Base-by-base conservation (phyloP, 2,113 vertebrate genomes). In the Sander lucioperca region DNA sequence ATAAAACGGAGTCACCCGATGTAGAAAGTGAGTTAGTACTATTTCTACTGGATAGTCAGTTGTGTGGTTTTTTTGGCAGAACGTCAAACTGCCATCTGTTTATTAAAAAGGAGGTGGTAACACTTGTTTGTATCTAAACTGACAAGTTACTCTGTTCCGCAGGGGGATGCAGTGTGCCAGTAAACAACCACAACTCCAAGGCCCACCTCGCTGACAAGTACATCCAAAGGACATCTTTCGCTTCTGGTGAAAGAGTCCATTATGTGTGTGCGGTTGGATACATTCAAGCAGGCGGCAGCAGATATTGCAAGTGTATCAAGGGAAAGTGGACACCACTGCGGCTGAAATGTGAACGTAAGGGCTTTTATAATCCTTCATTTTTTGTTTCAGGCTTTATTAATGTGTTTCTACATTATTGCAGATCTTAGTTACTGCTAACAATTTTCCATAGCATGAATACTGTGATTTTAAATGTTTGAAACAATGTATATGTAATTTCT, bases 331-430 rank as follows among this genome's bases (percentile, higher is more conserved):
- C 91, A 0, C 64, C 45, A 0, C 58, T 90, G 78, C 4, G 0
- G 36, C 63, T 93, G 0, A 79, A 21, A 25, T 94, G 93, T 77
- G 47, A 86, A 91, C 67, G 93, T 94, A 80, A 86, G 90, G 13
- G n/a, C 54, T 25, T 50, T 53, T 23, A 7, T 6, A 14, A 62
- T 50, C 23, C 21, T 36, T 57, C 23, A n/a, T 59, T n/a, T 59
- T 33, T 33, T 27, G 2, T 62, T 25, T 47, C 13, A 68, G 15
- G 5, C 10, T 30, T 36, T 13, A 43, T 36, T 13, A 43, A 56
- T 18, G 43, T n/a, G n/a, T n/a, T n/a, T n/a, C 27, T 27, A 27
- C 27, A 51, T 30, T 30, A 30, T 4, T 30, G 30, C 30, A 69
- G 11, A 21, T 21, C 15, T 30, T 4, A 30, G 30, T 30, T 30